Conservation (phyloP, 30 jellyfish, hydroid and myxozoan species). For the Nemopilema nomurai region DNA sequence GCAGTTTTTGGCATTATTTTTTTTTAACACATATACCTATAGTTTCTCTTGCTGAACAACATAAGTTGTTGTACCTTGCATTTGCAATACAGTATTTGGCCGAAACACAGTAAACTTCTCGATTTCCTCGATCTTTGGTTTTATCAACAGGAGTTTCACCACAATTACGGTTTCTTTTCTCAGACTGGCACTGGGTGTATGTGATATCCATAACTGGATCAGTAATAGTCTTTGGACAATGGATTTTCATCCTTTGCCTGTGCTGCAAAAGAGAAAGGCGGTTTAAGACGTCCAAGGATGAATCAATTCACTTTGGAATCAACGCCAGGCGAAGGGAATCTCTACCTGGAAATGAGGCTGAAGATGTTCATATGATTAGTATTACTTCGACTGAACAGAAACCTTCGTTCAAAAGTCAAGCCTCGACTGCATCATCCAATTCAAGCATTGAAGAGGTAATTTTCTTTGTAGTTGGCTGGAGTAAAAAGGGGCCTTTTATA, state of each 20-base stretch:
- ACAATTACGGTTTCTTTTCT: too few relatives aligned
- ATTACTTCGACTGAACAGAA: conserved; percentile 37
- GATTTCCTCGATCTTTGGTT: not conserved
- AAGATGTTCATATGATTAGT: conserved; percentile 43
- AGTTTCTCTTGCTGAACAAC: too few relatives aligned
- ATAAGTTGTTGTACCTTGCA: too few relatives aligned
- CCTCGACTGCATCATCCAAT: conserved; percentile 35
- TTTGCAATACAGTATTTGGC: too few relatives aligned
- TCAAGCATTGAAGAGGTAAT: conserved; percentile 34
- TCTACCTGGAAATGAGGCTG: conserved; percentile 28
- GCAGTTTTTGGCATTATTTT: too few relatives aligned
- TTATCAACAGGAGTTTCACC: not conserved
- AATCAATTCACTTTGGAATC: conserved; percentile 17
- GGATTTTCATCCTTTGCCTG: conserved; percentile 32
- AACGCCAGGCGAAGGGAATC: not conserved
- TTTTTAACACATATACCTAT: too few relatives aligned
- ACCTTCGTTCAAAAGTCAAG: not conserved
- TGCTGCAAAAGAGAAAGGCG: conserved; percentile 1
- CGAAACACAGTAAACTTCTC: too few relatives aligned
- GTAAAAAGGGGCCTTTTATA: too few relatives aligned
- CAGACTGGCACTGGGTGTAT: conserved; percentile 73
- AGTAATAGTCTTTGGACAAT: conserved; percentile 27
- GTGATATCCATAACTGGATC: conserved; percentile 12
- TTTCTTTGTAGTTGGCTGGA: not conserved
- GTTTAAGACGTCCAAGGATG: not conserved